Conservation (phyloP, 2,888 invertebrate genomes). For the Cephus spinipes region DNA sequence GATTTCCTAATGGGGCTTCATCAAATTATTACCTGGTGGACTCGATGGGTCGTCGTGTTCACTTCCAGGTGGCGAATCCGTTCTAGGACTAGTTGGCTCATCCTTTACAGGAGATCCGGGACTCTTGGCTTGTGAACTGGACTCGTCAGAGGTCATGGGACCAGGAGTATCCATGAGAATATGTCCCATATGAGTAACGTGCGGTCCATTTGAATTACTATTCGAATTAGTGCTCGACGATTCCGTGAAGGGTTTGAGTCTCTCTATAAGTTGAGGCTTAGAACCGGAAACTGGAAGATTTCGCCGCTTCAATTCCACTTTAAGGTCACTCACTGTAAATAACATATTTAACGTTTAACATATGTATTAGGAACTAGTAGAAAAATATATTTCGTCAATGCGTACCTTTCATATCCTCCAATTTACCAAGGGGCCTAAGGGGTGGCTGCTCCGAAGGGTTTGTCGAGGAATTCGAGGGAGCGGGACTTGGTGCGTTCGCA, state of each 20-base stretch:
- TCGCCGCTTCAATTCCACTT: slow-evolving; percentile 92
- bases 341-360: slow-evolving; percentile 4
- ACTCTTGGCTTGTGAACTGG: slow-evolving; percentile 58
- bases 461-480: slow-evolving; percentile 54
- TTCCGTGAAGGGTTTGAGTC: slow-evolving; percentile 80
- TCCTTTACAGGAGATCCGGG: slow-evolving; percentile 59
- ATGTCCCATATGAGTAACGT: slow-evolving; percentile 65
- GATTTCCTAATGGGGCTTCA: not conserved
- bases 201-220: slow-evolving; percentile 59
- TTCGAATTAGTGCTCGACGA: slow-evolving; percentile 52
- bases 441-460: slow-evolving; percentile 62
- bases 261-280: slow-evolving; percentile 93
- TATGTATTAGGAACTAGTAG: not conserved
- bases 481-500: slow-evolving; percentile 59
- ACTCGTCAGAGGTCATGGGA: slow-evolving; percentile 60
- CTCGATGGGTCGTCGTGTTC: slow-evolving; percentile 68
- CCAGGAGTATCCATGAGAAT: slow-evolving; percentile 66
- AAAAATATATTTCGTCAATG: not conserved
- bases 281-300: slow-evolving; percentile 96
- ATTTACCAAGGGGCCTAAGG: slow-evolving; percentile 71
- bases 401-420: slow-evolving; percentile 90
- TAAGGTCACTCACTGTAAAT: slow-evolving; percentile 84
- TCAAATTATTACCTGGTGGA: slow-evolving; percentile 61
- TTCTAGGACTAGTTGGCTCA: slow-evolving; percentile 60
- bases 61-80: slow-evolving; percentile 60